Evolutionary conservation across 2,113 vertebrate genomes (phyloP).

Genomic region (Oxyruncus cristatus): DNA sequence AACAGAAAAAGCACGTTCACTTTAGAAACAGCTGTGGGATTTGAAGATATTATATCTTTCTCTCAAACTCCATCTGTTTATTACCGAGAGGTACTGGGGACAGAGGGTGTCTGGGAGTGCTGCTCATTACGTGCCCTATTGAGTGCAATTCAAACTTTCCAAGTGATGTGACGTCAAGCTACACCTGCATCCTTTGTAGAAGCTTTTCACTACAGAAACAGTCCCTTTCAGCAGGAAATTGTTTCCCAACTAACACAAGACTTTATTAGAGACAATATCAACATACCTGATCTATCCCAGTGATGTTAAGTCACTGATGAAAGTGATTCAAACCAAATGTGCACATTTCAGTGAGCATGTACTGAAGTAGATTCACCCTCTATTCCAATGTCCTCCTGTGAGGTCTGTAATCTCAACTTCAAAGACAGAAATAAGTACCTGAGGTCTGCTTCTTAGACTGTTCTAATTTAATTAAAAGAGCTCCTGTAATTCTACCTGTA

Average conservation of each 20-base stretch:
- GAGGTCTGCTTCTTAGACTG: background rate
- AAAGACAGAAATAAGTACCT: background rate
- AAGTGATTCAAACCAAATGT: background rate
- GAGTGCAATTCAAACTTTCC: background rate
- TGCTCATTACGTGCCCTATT: background rate
- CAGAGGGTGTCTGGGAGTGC: background rate
- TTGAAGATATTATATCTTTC: background rate
- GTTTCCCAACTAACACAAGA: background rate
- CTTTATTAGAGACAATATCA: background rate
- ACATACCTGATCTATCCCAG: background rate
- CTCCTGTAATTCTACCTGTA: background rate
- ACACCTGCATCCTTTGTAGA: background rate
- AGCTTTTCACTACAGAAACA: background rate
- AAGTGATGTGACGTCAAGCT: background rate
- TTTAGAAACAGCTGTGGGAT: background rate
- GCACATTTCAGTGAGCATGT: background rate
- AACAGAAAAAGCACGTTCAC: background rate
- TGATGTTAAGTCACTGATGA: background rate
- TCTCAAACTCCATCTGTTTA: background rate
- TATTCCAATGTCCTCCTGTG: background rate
- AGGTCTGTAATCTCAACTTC: background rate
- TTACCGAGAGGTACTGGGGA: background rate
- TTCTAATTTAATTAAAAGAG: background rate
- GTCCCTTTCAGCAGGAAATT: background rate
- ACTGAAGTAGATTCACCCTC: background rate